Base-by-base conservation (phyloP, 2,888 invertebrate genomes). In the Caenorhabditis sp. region DNA sequence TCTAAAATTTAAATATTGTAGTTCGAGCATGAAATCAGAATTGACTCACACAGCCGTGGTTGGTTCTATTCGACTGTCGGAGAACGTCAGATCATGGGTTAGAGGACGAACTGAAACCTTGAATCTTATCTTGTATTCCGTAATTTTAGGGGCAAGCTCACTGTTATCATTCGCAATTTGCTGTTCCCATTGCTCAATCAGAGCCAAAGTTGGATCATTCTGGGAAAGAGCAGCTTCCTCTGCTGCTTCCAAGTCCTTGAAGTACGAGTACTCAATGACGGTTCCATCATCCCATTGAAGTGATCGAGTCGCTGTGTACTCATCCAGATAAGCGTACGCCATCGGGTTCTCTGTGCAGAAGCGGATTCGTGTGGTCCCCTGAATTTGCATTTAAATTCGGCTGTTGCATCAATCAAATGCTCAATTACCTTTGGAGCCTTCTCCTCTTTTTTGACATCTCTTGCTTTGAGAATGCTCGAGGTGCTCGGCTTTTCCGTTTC, bases 291-390 rank as follows among this genome's bases (percentile, higher is more conserved):
- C 80, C 84, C 84, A 84, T 58, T 75, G 68, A 2, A 72, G 44
- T 22, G 80, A 69, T 26, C 68, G 38, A 2, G 63, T 72, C 6
- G 84, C 84, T 7, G 80, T 84, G 68, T 61, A 75, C 61, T 84
- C 84, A 66, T 84, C 84, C 1, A 75, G 64, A 56, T 84, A 84
- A 0, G 84, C 80, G 49, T 84, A 84, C 0, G 84, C 84, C 84
- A 84, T 75, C 19, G 80, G 76, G 26, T 58, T 84, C 7, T 75
- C 75, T 16, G 80, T 72, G 14, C 72, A 75, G 68, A 84, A 84
- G 7, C 80, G 80, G n/a, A 84, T 84, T 16, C 84, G 51, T 8
- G 77, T 77, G 6, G 80, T 59, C 41, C 73, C 73, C 80, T 80
- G 63, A 41, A 80, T 49, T 16, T 19, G 24, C 26, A n/a, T 16